Evolutionary conservation across 1,140 invertebrate species (phyloP).

Genomic region (Drosophila neocordata): DNA sequence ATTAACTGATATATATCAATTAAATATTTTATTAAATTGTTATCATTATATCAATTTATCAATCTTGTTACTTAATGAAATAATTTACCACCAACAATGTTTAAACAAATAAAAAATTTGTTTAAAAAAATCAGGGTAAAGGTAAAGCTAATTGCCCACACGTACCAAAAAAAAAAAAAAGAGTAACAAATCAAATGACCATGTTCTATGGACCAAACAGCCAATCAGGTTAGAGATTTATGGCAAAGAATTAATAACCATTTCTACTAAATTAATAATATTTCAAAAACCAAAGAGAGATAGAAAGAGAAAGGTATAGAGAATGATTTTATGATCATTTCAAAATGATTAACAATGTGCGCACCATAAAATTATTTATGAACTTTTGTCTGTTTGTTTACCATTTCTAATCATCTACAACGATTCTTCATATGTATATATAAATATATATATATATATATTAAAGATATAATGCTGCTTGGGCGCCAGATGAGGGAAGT

Average conservation of each 20-base stretch:
- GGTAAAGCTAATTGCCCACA: constrained; percentile 69
- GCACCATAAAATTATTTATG: constrained; percentile 52
- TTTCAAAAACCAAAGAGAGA: constrained; percentile 15
- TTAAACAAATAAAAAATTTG: constrained; percentile 35
- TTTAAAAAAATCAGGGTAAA: constrained; percentile 19
- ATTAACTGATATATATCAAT: too few species aligned
- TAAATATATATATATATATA: background rate
- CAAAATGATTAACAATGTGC: constrained; percentile 73
- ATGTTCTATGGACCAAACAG: constrained; percentile 14
- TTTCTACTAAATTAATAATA: constrained; percentile 76
- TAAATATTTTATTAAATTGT: background rate
- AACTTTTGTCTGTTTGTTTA: constrained; percentile 54
- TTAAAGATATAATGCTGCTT: constrained; percentile 6
- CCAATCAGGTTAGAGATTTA: constrained; percentile 55
- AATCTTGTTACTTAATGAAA: background rate
- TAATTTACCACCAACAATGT: constrained; percentile 31
- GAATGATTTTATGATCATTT: constrained; percentile 30
- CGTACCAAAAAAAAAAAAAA: constrained; percentile 39
- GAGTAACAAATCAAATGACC: constrained; percentile 2
- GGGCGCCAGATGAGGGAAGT: constrained; percentile 45
- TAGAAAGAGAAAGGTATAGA: background rate
- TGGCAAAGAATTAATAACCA: constrained; percentile 73
- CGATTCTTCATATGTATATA: constrained; percentile 22
- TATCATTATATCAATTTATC: background rate
- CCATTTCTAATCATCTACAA: constrained; percentile 55